Conservation (phyloP, 1,140 invertebrate genomes). For the Aphidius gifuensis region DNA sequence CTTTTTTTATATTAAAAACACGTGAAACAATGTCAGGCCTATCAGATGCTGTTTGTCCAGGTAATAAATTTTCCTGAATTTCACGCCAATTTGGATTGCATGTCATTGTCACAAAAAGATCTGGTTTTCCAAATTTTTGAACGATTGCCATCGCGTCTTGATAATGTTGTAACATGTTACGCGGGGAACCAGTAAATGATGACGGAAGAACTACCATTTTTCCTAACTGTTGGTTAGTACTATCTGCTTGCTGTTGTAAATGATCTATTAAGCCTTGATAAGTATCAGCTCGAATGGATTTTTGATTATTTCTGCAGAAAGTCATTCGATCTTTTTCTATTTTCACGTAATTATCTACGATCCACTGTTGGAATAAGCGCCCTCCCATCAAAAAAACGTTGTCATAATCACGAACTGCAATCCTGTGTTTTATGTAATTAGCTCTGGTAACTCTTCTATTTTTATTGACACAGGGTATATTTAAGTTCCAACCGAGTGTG, state of each 20-base stretch:
- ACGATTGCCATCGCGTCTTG: slow-evolving; percentile 1
- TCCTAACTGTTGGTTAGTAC: neutral
- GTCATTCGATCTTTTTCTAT: slow-evolving; percentile 7
- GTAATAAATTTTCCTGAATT: neutral
- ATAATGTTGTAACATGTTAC: neutral
- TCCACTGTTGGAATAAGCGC: slow-evolving; percentile 10
- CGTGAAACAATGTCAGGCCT: slow-evolving; percentile 26
- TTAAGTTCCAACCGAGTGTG: slow-evolving; percentile 20
- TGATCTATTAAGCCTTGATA: slow-evolving; percentile 9
- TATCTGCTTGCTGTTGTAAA: neutral
- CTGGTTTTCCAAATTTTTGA: neutral
- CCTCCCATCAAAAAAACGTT: neutral
- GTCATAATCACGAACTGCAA: slow-evolving; percentile 14
- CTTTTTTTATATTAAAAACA: slow-evolving; percentile 17
- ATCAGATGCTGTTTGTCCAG: neutral
- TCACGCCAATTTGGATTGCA: neutral
- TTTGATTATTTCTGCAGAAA: slow-evolving; percentile 1
- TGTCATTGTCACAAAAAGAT: neutral
- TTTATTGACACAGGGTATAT: slow-evolving; percentile 19
- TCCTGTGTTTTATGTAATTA: slow-evolving; percentile 19
- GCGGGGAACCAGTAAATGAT: neutral
- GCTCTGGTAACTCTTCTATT: slow-evolving; percentile 22
- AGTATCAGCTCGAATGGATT: neutral
- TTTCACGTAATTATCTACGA: slow-evolving; percentile 12
- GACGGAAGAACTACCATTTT: slow-evolving; percentile 2